These are phyloP conservation scores for Argyresthia goedartella DNA, from an alignment of 2,888 invertebrate genomes.

Conservation along the genomic window DNA sequence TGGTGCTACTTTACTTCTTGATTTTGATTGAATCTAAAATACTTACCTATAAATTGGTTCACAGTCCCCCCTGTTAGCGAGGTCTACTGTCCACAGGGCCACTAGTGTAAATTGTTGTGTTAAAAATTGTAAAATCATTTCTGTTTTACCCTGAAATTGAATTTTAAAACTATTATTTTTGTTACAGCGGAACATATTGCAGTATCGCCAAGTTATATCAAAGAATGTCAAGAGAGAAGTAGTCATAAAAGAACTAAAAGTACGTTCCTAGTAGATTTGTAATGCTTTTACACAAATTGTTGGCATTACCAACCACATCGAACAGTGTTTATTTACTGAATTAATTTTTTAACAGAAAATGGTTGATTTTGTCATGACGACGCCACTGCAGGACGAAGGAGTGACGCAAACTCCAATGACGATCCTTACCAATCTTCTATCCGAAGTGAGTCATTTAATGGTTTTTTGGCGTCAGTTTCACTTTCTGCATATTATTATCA, in stretches of 20 bases:
- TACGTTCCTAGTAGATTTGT: constrained; percentile 24
- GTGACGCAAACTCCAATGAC: constrained; percentile 80
- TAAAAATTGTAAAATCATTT: no score
- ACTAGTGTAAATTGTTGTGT: no score
- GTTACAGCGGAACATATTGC: constrained; percentile 79
- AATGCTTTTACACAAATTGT: not conserved
- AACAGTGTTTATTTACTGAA: not conserved
- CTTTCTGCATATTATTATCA: no score
- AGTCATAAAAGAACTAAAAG: constrained; percentile 81
- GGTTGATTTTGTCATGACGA: constrained; percentile 81
- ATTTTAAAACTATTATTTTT: not conserved
- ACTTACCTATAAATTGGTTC: no score
- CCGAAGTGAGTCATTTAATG: constrained; percentile 48
- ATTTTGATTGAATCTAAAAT: no score
- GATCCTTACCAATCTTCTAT: constrained; percentile 78
- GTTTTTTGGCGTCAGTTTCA: no score
- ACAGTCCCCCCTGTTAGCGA: no score
- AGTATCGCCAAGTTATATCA: constrained; percentile 78
- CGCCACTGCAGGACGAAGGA: constrained; percentile 82
- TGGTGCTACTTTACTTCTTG: no score
- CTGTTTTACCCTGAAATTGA: no score
- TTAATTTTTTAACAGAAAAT: constrained; percentile 68
- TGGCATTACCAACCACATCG: not conserved
- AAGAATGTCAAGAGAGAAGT: constrained; percentile 78
- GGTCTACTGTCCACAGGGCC: no score